Conservation (phyloP, 2,113 vertebrate genomes). For the Microcebus tavaratra region DNA sequence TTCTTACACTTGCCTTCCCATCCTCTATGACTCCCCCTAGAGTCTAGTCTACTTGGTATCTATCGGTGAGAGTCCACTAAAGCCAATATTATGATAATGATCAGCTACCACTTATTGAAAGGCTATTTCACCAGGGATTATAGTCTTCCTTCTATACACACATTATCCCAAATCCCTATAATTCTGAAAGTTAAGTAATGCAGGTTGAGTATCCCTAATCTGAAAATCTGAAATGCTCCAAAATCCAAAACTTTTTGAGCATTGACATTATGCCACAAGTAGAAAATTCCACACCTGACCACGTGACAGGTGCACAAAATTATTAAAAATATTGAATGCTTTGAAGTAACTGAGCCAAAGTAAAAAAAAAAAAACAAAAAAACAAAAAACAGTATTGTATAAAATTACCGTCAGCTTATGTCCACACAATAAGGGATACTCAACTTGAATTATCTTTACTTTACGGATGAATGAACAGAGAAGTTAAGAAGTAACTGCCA, state of each 20-base stretch:
- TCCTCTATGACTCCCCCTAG: neutral
- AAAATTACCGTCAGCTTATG: neutral
- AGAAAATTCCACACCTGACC: neutral
- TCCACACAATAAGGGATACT: neutral
- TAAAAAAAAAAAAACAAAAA: too few relatives aligned
- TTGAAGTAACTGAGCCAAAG: too few relatives aligned
- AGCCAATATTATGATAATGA: neutral
- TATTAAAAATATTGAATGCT: neutral
- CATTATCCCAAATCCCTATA: neutral
- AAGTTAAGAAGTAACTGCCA: neutral
- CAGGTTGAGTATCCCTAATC: neutral
- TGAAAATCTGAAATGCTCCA: neutral
- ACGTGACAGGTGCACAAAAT: neutral
- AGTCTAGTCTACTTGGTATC: neutral
- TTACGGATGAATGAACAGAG: neutral
- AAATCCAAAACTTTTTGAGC: neutral
- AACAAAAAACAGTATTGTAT: neutral
- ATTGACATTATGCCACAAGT: neutral
- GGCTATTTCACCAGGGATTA: neutral
- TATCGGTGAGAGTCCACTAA: neutral
- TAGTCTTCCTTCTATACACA: neutral
- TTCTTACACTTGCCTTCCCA: neutral
- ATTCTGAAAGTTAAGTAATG: slow-evolving; percentile 24
- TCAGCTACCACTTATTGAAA: slow-evolving; percentile 15
- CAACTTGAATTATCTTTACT: neutral